A percentile compares a stretch with the other conserved stretches of the same genome.
Evolutionary conservation across 2,797 vertebrate genomes (phyloP).

Genomic region (Bovichtus diacanthus): DNA sequence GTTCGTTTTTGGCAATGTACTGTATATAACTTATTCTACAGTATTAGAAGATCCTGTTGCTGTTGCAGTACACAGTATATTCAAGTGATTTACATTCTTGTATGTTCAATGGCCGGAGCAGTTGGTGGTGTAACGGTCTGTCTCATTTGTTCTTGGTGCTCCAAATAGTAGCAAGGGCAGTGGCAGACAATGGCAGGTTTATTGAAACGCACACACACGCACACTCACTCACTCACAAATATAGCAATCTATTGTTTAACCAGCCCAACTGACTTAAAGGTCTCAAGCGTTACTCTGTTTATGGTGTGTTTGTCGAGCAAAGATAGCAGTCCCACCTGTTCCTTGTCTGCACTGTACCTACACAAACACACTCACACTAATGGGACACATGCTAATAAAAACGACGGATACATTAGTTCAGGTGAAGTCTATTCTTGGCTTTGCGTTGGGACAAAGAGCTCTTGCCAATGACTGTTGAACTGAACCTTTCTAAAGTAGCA

Average conservation of each 20-base stretch:
- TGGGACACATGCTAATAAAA: conserved; percentile 11
- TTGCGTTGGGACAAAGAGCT: background rate
- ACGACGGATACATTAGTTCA: background rate
- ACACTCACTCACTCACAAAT: conserved; percentile 34
- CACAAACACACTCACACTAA: background rate
- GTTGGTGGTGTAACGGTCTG: conserved; percentile 41
- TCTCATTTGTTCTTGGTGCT: conserved; percentile 43
- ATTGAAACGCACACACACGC: conserved; percentile 42
- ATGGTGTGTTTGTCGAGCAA: conserved; percentile 70
- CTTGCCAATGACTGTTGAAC: conserved; percentile 10
- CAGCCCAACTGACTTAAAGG: conserved; percentile 60
- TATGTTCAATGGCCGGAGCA: conserved; percentile 27
- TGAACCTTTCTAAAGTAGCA: background rate
- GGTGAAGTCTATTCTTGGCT: background rate
- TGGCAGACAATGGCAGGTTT: conserved; percentile 22
- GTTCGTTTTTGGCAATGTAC: conserved; percentile 38
- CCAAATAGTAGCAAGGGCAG: conserved; percentile 40
- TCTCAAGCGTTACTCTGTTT: conserved; percentile 73
- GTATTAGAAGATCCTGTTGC: conserved; percentile 11
- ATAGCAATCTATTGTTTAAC: conserved; percentile 78
- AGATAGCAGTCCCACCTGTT: conserved; percentile 80
- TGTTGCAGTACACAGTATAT: background rate
- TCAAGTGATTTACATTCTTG: conserved; percentile 7
- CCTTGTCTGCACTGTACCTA: conserved; percentile 55
- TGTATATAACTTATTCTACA: background rate